Conservation (phyloP, 2,113 vertebrate species). For the Ifrita kowaldi region DNA sequence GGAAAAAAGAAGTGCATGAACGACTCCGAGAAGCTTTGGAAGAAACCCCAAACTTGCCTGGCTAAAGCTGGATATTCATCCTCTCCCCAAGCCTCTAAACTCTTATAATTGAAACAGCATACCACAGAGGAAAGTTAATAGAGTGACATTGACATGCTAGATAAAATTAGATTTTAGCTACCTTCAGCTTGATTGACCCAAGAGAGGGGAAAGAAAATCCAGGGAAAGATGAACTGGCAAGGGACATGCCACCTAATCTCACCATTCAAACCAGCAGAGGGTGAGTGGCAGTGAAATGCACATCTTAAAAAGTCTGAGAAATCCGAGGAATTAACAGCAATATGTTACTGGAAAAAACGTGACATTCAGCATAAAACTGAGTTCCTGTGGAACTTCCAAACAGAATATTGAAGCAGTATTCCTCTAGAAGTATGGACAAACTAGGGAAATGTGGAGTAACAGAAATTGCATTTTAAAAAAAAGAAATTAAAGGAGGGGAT, state of each 20-base stretch:
- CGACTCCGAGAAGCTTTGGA: slow-evolving; percentile 2
- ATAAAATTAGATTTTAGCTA: slow-evolving; percentile 16
- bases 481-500: not conserved
- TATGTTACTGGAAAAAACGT: not conserved
- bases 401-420: not conserved
- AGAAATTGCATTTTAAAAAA: not conserved
- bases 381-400: not conserved
- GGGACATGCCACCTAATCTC: not conserved
- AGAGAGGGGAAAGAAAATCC: not conserved
- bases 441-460: not conserved
- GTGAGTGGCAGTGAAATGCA: not conserved
- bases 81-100: not conserved
- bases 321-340: not conserved
- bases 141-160: not conserved
- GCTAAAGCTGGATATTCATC: not conserved
- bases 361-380: not conserved
- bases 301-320: not conserved
- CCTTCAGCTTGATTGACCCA: not conserved
- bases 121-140: not conserved
- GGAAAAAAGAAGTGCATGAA: not conserved
- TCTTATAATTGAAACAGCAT: slow-evolving; percentile 40
- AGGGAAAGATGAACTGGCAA: not conserved
- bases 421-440: not conserved
- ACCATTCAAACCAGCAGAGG: not conserved
- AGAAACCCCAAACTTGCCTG: not conserved